A percentile compares a stretch with the other conserved stretches of the same genome.
phyloP scores from a whole-genome alignment of 1,140 invertebrate species.

The Aphaenogaster rudis region DNA sequence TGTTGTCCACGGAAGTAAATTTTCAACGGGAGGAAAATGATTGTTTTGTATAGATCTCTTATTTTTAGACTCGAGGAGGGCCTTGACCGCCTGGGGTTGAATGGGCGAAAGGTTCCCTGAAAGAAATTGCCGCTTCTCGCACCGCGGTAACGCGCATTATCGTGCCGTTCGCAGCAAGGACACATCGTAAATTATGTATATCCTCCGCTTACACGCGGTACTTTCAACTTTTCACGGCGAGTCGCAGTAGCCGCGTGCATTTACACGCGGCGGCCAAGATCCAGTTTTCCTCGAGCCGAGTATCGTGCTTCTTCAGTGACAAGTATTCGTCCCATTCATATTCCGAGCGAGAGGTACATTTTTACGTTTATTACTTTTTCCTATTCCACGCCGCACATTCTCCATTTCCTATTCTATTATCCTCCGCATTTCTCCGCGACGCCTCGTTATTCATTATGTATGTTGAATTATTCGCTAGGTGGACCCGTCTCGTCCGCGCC shows the following conservation, averaged over 20 bases:
- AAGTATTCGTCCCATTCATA: not conserved
- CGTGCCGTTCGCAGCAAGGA: conserved; percentile 17
- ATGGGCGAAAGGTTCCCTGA: not conserved
- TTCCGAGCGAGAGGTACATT: not conserved
- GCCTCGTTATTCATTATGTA: not conserved
- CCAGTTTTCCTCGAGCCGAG: conserved; percentile 4
- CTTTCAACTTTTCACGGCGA: conserved; percentile 31
- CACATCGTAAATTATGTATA: conserved; percentile 28
- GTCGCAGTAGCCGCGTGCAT: not conserved
- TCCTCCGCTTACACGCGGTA: conserved; percentile 13
- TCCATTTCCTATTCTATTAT: not conserved
- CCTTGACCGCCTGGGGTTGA: conserved; percentile 10
- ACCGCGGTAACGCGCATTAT: not conserved
- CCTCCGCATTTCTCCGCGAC: not conserved
- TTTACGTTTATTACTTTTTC: conserved; percentile 12
- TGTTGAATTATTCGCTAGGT: not conserved
- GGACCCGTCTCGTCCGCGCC: not conserved
- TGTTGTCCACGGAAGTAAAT: not conserved
- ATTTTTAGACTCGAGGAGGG: not conserved
- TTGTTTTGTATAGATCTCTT: not conserved
- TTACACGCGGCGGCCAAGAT: conserved; percentile 19
- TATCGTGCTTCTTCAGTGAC: not conserved
- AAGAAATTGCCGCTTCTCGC: not conserved
- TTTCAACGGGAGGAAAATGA: not conserved
- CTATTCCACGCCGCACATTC: not conserved